Percentiles rank a stretch among this genome's conserved stretches.
Conservation (phyloP, 2,113 vertebrate species). For the Sula dactylatra region DNA sequence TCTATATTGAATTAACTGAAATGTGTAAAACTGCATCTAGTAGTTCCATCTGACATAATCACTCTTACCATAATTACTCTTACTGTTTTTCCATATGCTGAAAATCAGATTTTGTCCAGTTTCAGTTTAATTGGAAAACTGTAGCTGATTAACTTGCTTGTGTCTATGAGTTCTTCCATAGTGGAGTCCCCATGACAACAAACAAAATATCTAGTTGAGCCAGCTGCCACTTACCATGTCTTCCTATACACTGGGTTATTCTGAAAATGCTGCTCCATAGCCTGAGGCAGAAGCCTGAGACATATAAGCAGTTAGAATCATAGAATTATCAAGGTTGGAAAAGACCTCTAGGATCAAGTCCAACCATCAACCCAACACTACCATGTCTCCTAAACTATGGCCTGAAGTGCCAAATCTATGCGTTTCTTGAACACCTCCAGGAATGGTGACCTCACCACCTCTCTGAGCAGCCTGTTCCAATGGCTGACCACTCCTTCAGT, state of each 20-base stretch:
- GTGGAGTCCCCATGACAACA: not conserved
- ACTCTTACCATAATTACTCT: not conserved
- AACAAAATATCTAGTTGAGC: not conserved
- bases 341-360: no score
- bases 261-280: not conserved
- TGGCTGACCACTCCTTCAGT: no score
- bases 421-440: no score
- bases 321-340: no score
- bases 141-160: not conserved
- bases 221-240: not conserved
- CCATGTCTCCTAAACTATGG: no score
- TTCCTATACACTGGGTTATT: not conserved
- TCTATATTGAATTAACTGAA: not conserved
- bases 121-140: not conserved
- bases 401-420: no score
- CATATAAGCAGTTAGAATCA: not conserved
- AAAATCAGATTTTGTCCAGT: not conserved
- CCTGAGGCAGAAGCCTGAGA: not conserved
- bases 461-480: no score
- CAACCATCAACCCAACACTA: no score
- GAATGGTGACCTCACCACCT: no score
- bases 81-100: not conserved
- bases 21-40: not conserved
- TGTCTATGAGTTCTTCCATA: not conserved
- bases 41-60: not conserved